These are phyloP conservation scores for Drusus annulatus DNA, from an alignment of 1,140 invertebrate genomes.

Conservation along the genomic window DNA sequence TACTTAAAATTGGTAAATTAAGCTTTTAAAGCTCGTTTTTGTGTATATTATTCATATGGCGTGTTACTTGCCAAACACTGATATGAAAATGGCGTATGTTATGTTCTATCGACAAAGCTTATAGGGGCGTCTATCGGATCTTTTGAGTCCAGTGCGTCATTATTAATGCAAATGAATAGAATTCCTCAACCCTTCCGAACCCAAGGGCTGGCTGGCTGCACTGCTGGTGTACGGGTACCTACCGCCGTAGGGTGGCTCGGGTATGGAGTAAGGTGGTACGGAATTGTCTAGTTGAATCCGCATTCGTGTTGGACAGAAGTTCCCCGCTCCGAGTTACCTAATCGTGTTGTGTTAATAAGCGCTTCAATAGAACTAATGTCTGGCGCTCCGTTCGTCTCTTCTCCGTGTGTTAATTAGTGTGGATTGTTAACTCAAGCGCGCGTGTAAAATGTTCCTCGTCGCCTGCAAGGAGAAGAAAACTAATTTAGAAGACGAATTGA, in stretches of 20 bases:
- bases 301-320: slow-evolving; percentile 19
- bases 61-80: too few relatives aligned
- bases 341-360: slow-evolving; percentile 29
- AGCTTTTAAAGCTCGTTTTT: too few relatives aligned
- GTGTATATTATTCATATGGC: too few relatives aligned
- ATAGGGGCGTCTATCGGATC: too few relatives aligned
- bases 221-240: too few relatives aligned
- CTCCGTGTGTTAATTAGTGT: slow-evolving; percentile 2
- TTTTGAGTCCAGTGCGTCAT: too few relatives aligned
- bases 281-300: slow-evolving; percentile 20
- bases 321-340: slow-evolving; percentile 7
- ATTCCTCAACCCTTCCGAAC: not conserved
- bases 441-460: slow-evolving; percentile 7
- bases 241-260: not conserved
- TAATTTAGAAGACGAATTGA: slow-evolving; percentile 29
- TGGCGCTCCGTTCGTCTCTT: slow-evolving; percentile 1
- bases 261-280: not conserved
- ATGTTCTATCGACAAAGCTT: too few relatives aligned
- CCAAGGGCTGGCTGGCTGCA: too few relatives aligned
- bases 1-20: too few relatives aligned
- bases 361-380: slow-evolving; percentile 20
- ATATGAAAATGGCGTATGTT: too few relatives aligned
- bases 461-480: not conserved
- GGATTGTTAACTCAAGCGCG: not conserved
- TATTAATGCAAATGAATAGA: too few relatives aligned